A percentile compares a stretch with the other conserved stretches of the same genome.
phyloP scores from a whole-genome alignment of 2,797 vertebrate genomes.

The Enteromius paludinosus region DNA sequence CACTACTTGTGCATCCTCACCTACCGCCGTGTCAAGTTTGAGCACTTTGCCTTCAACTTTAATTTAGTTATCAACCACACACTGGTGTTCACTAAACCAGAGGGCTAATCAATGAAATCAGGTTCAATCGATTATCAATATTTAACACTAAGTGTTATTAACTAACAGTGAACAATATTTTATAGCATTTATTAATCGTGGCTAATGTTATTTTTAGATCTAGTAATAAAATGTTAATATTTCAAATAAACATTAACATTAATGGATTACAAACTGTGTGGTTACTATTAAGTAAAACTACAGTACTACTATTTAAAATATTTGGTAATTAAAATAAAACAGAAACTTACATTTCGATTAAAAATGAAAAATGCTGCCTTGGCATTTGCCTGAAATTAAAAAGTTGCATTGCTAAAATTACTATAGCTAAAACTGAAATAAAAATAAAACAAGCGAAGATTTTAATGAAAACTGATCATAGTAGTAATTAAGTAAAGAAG shows the following conservation, averaged over 20 bases:
- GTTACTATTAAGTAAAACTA: background rate
- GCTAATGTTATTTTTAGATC: background rate
- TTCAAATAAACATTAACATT: background rate
- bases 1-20: background rate
- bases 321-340: background rate
- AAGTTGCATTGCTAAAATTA: background rate
- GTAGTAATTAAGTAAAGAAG: background rate
- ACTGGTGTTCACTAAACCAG: conserved; percentile 43
- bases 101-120: conserved; percentile 72
- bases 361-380: background rate
- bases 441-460: background rate
- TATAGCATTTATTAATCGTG: background rate
- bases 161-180: background rate
- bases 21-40: background rate
- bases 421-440: background rate
- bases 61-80: conserved; percentile 34
- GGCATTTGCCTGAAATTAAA: background rate
- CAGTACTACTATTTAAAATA: background rate
- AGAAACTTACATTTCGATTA: background rate
- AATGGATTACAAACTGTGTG: background rate
- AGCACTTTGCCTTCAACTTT: background rate
- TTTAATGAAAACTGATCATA: background rate
- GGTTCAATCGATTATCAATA: background rate
- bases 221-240: background rate
- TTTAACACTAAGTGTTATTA: background rate